phyloP scores from a whole-genome alignment of 1,140 invertebrate genomes.

The Zaprionus inermis region DNA sequence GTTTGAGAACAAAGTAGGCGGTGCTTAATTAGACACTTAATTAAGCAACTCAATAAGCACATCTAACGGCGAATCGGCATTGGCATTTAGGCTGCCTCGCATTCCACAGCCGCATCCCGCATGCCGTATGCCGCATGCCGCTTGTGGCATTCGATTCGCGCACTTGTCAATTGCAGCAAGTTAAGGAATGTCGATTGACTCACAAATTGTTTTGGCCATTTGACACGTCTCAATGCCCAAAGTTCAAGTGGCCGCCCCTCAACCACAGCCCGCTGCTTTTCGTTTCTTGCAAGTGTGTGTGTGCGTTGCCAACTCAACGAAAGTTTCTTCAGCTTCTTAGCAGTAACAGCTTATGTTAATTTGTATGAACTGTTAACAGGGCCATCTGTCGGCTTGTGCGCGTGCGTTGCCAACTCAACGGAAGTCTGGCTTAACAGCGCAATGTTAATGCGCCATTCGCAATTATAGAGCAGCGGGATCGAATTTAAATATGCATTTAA shows the following conservation, averaged over 20 bases:
- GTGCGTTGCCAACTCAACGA: background rate
- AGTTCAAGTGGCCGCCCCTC: background rate
- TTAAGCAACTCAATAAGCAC: constrained; percentile 9
- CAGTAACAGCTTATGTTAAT: background rate
- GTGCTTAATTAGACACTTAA: constrained; percentile 1
- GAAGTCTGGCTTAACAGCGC: background rate
- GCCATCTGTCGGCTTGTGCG: background rate
- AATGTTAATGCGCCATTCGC: background rate
- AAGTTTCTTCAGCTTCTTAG: background rate
- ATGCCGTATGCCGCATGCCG: background rate
- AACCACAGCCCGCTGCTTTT: background rate
- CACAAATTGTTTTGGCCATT: constrained; percentile 3
- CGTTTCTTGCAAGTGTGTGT: background rate
- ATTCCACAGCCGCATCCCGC: background rate
- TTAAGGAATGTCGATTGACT: constrained; percentile 22
- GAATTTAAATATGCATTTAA: too few relatives aligned
- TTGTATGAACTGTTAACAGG: too few relatives aligned
- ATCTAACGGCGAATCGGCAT: background rate
- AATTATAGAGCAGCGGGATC: too few relatives aligned
- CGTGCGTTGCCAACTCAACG: background rate
- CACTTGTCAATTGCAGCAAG: constrained; percentile 23
- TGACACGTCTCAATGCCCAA: background rate
- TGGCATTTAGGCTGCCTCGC: background rate
- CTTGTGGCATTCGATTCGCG: background rate
- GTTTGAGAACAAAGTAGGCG: background rate